A percentile compares a stretch with the other conserved stretches of the same genome.
Evolutionary conservation across 2,888 invertebrate species (phyloP).

Genomic region (Drosophila affinis): DNA sequence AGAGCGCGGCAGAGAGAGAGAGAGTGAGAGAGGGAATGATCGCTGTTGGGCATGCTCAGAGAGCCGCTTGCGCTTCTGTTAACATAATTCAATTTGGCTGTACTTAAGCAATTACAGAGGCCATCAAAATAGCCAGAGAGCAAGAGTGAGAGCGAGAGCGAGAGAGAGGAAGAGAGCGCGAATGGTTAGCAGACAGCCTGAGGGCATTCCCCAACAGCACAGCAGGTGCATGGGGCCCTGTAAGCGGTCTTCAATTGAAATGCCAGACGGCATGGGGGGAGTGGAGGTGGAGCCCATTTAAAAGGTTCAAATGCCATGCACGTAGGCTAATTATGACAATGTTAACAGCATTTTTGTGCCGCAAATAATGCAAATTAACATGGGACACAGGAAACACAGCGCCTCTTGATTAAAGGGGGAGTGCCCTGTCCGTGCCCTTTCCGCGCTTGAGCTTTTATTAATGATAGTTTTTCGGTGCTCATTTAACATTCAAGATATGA

Average conservation of each 20-base stretch:
- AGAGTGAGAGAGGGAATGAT: neutral
- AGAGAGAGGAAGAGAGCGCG: neutral
- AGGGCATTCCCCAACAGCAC: constrained; percentile 40
- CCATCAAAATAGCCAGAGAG: neutral
- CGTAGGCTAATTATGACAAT: constrained; percentile 77
- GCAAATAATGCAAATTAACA: constrained; percentile 73
- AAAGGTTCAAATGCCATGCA: constrained; percentile 64
- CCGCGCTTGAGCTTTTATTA: constrained; percentile 30
- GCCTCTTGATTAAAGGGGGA: constrained; percentile 18
- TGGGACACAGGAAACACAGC: constrained; percentile 45
- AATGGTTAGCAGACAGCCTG: constrained; percentile 41
- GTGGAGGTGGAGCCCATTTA: constrained; percentile 28
- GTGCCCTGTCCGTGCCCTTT: neutral
- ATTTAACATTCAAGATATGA: constrained; percentile 45
- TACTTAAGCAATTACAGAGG: constrained; percentile 65
- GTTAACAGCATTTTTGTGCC: constrained; percentile 74
- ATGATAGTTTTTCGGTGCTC: constrained; percentile 35
- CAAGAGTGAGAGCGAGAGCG: neutral
- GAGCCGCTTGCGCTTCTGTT: constrained; percentile 49
- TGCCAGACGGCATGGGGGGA: constrained; percentile 18
- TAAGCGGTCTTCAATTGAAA: constrained; percentile 33
- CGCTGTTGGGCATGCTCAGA: constrained; percentile 41
- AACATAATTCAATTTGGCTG: constrained; percentile 72
- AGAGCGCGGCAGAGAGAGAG: neutral
- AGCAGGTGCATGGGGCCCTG: constrained; percentile 41